Conservation (phyloP, 2,113 vertebrate genomes). For the Bufo bufo region DNA sequence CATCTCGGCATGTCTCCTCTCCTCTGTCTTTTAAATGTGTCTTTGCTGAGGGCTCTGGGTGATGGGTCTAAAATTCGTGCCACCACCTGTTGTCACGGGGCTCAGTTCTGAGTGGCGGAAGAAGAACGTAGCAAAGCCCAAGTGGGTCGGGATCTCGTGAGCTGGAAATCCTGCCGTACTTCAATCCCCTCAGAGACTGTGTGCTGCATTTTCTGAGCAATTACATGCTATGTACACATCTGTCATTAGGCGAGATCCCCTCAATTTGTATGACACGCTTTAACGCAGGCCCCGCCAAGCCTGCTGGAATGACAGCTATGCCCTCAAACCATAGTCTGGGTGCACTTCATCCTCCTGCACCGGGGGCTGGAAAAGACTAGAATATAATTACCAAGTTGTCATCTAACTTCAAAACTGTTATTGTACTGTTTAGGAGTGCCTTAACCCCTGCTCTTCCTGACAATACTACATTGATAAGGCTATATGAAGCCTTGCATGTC, state of each 20-base stretch:
- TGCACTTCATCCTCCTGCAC: constrained; percentile 38
- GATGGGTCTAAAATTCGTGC: constrained; percentile 31
- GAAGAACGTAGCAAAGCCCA: constrained; percentile 57
- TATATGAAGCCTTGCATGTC: not conserved
- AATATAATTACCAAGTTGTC: constrained; percentile 56
- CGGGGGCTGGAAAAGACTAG: constrained; percentile 50
- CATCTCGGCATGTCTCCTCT: constrained; percentile 26
- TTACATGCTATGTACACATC: constrained; percentile 69
- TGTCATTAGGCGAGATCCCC: constrained; percentile 75
- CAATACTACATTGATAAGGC: not conserved
- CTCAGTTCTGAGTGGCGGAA: constrained; percentile 58
- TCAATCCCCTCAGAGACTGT: constrained; percentile 66
- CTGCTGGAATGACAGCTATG: constrained; percentile 75
- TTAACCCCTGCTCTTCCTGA: constrained; percentile 35
- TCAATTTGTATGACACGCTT: constrained; percentile 77
- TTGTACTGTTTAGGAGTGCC: constrained; percentile 27
- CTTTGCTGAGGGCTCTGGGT: constrained; percentile 19
- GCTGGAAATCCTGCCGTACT: constrained; percentile 59
- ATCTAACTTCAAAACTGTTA: constrained; percentile 47
- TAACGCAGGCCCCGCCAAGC: constrained; percentile 70
- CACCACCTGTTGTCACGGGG: constrained; percentile 68
- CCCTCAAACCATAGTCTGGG: constrained; percentile 68
- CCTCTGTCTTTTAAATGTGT: constrained; percentile 16
- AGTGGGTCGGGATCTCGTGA: constrained; percentile 58
- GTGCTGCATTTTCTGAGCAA: constrained; percentile 67